Base-by-base conservation (phyloP, 2,888 invertebrate genomes). In the Oscheius onirici region DNA sequence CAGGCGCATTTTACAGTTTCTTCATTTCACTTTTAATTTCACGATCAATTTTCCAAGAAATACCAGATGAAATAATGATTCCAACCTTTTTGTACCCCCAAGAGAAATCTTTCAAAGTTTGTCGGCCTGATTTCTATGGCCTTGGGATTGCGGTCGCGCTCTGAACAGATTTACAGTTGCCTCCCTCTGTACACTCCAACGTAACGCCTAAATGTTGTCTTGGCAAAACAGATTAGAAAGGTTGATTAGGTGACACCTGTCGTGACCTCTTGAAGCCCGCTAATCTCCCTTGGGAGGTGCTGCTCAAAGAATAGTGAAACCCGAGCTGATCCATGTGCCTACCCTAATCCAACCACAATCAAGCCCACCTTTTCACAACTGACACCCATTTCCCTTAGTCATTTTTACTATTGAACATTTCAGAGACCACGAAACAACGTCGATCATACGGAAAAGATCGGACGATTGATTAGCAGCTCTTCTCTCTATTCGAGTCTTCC, bases 401-500 rank as follows among this genome's bases (percentile, higher is more conserved):
- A 8, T 41, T 41, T 58, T 17, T 15, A 41, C 11, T 13, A 41
- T 58, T 43, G 8, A 15, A 58, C 1, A n/a, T 63, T 63, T 46
- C 49, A 63, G 63, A 63, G 46, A 46, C 46, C 49, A 17, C 46
- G 63, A 26, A n/a, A 24, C 17, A 46, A 44, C 2, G 49, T 17
- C 20, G 46, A 46, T 10, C 60, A 41, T 22, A 17, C 49, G 13
- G 63, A 81, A 46, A 72, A 75, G 69, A 60, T 81, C 65, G 75
- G 78, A 60, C 72, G 81, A 24, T 71, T 81, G 15, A 78, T 76
- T 34, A 77, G 77, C 55, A 75, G 55, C 15, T 73, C 73, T n/a
- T 77, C 77, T 6, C 51, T 80, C 1, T 76, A 71, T 58, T 78
- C 78, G 43, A 80, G 77, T 68, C 71, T 78, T 58, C 78, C 80